These are phyloP conservation scores for Aplochiton taeniatus DNA, from an alignment of 2,797 vertebrate genomes.

Conservation along the genomic window DNA sequence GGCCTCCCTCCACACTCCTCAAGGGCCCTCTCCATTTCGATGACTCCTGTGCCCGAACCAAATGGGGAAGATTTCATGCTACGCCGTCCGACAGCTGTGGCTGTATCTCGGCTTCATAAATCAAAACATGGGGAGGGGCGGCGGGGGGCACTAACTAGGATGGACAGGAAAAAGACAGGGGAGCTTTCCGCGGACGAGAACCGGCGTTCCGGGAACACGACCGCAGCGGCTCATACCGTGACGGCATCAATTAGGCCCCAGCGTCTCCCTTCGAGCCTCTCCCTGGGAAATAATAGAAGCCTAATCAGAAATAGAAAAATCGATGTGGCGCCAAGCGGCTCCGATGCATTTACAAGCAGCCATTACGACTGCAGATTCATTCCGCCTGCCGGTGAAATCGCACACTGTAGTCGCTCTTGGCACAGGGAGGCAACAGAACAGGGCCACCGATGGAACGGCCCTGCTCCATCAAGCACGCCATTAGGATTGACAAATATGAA, in stretches of 20 bases:
- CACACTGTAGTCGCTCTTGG: constrained; percentile 8
- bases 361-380: constrained; percentile 62
- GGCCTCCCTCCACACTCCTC: constrained; percentile 7
- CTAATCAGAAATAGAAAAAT: constrained; percentile 71
- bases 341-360: constrained; percentile 67
- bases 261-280: constrained; percentile 22
- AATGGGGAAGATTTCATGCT: constrained; percentile 42
- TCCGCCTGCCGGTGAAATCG: constrained; percentile 61
- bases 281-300: constrained; percentile 50
- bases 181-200: neutral
- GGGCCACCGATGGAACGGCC: constrained; percentile 17
- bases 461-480: constrained; percentile 31
- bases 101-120: constrained; percentile 23
- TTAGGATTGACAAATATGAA: no score
- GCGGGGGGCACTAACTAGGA: neutral
- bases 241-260: constrained; percentile 41
- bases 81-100: constrained; percentile 42
- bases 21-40: constrained; percentile 23
- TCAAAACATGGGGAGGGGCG: constrained; percentile 5
- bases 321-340: constrained; percentile 65
- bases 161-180: neutral
- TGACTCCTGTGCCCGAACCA: constrained; percentile 21
- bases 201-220: constrained; percentile 31
- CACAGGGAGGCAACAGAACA: constrained; percentile 9
- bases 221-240: constrained; percentile 31